Conservation (phyloP, 2,888 invertebrate genomes). For the Chesias legatella region DNA sequence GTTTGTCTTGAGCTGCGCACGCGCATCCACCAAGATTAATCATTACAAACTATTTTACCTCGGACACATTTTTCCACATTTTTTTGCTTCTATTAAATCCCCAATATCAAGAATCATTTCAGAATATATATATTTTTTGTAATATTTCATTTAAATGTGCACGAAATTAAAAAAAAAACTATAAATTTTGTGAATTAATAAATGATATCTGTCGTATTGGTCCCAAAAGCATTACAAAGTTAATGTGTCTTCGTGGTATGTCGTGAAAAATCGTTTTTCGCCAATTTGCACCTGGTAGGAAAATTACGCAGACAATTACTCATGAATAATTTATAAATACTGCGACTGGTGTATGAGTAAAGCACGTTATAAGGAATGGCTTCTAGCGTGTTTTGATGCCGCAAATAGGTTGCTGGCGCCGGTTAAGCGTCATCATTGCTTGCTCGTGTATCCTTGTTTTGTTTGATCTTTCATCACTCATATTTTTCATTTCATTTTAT, state of each 20-base stretch:
- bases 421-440: conserved; percentile 30
- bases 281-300: conserved; percentile 12
- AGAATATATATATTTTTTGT: conserved; percentile 9
- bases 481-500: conserved; percentile 16
- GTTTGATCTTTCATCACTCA: conserved; percentile 10
- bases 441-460: conserved; percentile 19
- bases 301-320: conserved; percentile 7
- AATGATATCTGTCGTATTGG: conserved; percentile 27
- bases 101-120: conserved; percentile 11
- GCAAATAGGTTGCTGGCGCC: conserved; percentile 41
- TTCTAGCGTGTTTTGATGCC: conserved; percentile 28
- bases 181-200: conserved; percentile 24
- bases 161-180: conserved; percentile 22
- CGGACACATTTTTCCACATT: conserved; percentile 28
- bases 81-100: conserved; percentile 19
- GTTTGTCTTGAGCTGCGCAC: conserved; percentile 58
- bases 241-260: conserved; percentile 25
- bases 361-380: conserved; percentile 14
- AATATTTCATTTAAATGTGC: conserved; percentile 12
- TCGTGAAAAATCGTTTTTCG: conserved; percentile 22
- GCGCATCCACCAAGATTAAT: conserved; percentile 61
- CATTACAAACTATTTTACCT: conserved; percentile 56
- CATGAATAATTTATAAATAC: conserved; percentile 5
- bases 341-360: conserved; percentile 19
- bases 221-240: conserved; percentile 24